Evolutionary conservation across 2,888 invertebrate species (phyloP).

Genomic region (Eretmocerus hayati): DNA sequence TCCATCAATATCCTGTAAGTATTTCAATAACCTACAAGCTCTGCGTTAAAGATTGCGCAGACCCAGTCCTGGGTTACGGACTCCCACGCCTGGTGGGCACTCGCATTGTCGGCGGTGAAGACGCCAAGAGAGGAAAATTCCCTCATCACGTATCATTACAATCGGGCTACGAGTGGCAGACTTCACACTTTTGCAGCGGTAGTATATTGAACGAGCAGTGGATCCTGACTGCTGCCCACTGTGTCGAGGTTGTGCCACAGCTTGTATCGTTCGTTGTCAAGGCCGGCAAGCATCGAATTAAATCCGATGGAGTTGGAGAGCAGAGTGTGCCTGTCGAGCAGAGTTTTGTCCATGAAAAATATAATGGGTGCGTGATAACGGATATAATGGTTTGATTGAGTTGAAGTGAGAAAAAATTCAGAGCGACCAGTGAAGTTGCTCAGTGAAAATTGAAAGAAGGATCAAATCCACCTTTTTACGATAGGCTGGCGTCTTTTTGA

Average conservation of each 20-base stretch:
- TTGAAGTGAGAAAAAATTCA: too few species aligned
- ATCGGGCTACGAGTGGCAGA: conserved; percentile 28
- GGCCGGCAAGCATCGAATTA: conserved; percentile 19
- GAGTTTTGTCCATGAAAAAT: conserved; percentile 34
- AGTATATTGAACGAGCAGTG: conserved; percentile 14
- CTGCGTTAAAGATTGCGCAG: too few species aligned
- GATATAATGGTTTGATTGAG: too few species aligned
- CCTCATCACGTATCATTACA: conserved; percentile 48
- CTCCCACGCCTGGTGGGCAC: not conserved
- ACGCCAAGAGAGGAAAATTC: conserved; percentile 42
- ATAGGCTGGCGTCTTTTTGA: too few species aligned
- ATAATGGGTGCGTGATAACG: conserved; percentile 26
- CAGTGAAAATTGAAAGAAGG: too few species aligned
- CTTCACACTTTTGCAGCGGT: conserved; percentile 20
- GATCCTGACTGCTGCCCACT: conserved; percentile 26
- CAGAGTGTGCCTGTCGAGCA: conserved; percentile 5
- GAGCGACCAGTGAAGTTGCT: too few species aligned
- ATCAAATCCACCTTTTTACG: too few species aligned
- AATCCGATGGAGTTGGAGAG: conserved; percentile 3
- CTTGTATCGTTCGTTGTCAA: too few species aligned
- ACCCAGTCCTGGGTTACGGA: not conserved
- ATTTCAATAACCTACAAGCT: too few species aligned
- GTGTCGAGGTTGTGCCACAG: conserved; percentile 8
- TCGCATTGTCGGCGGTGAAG: conserved; percentile 31
- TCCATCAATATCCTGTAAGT: too few species aligned